Conservation (phyloP, 2,797 vertebrate genomes). For the Mus spretus region DNA sequence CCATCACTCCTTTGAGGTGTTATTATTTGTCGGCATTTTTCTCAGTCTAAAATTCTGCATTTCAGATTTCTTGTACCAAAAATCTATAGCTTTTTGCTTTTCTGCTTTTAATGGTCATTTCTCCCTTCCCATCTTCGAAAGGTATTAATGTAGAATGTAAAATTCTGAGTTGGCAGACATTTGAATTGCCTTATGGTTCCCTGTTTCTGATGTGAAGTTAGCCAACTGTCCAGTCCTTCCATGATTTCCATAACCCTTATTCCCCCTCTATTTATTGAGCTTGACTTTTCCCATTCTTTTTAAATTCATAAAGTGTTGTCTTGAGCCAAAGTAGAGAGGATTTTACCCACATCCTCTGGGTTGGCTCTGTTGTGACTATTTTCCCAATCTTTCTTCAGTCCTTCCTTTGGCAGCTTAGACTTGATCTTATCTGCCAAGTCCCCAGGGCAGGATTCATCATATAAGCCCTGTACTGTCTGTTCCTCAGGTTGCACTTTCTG, state of each 20-base stretch:
- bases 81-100: not conserved
- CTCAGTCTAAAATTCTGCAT: too few species aligned
- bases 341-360: not conserved
- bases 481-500: not conserved
- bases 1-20: not conserved
- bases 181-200: not conserved
- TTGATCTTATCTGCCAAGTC: not conserved
- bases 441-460: not conserved
- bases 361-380: not conserved
- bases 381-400: not conserved
- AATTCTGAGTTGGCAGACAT: not conserved
- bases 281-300: not conserved
- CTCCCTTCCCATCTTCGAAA: not conserved
- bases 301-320: not conserved
- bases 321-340: not conserved
- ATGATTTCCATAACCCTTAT: not conserved
- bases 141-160: not conserved
- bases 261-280: not conserved
- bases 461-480: not conserved
- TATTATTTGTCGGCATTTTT: not conserved
- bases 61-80: not conserved
- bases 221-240: not conserved
- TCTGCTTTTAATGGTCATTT: not conserved
- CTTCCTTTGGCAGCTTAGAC: not conserved
- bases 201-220: too few species aligned